Base-by-base conservation (phyloP, 2,797 vertebrate genomes). In the Sciurus carolinensis region DNA sequence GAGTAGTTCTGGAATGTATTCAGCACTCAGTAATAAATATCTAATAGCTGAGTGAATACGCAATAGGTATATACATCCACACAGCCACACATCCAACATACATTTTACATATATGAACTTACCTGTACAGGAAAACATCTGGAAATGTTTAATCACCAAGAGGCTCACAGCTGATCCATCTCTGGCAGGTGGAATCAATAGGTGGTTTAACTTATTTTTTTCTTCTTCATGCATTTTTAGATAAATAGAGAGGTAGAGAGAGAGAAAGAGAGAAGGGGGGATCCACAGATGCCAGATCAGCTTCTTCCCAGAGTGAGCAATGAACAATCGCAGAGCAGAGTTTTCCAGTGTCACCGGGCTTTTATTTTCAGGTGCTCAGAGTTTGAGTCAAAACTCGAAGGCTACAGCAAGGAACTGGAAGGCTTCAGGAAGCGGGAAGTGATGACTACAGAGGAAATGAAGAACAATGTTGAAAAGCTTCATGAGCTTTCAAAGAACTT, bases 381-480 rank as follows among this genome's bases (percentile, higher is more conserved):
- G 75, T 99, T 99, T 97, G 98, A 99, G 11, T 89, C 98, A 26
- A 98, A 47, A 54, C 98, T 99, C 54, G 97, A 98, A 90, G 54
- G 26, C 67, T 97, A 99, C 80, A 91, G 97, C 47, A 99, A 98
- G 92, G 98, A 99, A 85, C 97, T 99, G 30, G 98, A 99, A 88
- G 94, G 97, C 72, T 99, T 99, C 97, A 99, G 98, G 96, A 99
- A 98, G 94, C 98, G 98, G 3, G 98, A 99, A 50, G 67, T 98
- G 10, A 98, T 99, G 97, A 98, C 98, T 0, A 11, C 97, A 0
- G 99, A 99, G 59, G 99, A 99, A 97, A 98, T 99, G 97, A 99
- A 98, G 97, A 98, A 98, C 77, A 99, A 99, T 0, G 98, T 99
- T 71, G 98, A 98, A 95, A 99, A 98, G 85, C 98, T 99, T 66